Evolutionary conservation across 2,888 invertebrate genomes (phyloP).

Genomic region (Eucera pruinosa): DNA sequence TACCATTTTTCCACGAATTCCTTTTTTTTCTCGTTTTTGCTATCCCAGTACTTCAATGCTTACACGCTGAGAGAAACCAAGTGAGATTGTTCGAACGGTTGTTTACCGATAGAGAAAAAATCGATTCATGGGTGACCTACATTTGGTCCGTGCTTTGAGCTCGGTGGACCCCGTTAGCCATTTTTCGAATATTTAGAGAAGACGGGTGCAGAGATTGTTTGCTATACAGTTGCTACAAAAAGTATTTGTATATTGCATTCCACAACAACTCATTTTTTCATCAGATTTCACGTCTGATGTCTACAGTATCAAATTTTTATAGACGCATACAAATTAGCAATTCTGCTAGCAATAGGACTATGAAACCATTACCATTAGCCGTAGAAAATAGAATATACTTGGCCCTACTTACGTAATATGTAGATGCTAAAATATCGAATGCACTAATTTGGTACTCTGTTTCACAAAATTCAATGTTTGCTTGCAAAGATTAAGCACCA

Average conservation of each 20-base stretch:
- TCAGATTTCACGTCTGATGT: not conserved
- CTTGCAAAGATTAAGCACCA: too few relatives aligned
- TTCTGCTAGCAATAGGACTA: too few relatives aligned
- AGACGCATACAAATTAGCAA: too few relatives aligned
- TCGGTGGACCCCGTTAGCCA: not conserved
- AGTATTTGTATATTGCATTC: too few relatives aligned
- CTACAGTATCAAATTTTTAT: too few relatives aligned
- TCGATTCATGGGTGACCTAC: conserved; percentile 16
- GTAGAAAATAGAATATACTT: too few relatives aligned
- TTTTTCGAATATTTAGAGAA: conserved; percentile 4
- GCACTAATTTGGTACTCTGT: too few relatives aligned
- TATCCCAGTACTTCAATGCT: conserved; percentile 11
- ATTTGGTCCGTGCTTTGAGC: not conserved
- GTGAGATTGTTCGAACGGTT: conserved; percentile 26
- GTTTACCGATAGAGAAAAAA: conserved; percentile 29
- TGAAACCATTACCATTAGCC: too few relatives aligned
- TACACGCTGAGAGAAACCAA: conserved; percentile 16
- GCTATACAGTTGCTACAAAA: too few relatives aligned
- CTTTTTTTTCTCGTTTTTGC: not conserved
- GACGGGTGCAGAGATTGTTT: not conserved
- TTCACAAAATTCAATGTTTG: too few relatives aligned
- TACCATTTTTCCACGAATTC: not conserved
- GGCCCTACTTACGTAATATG: too few relatives aligned
- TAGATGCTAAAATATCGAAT: too few relatives aligned
- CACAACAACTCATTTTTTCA: not conserved